Conservation (phyloP, 64 coral and sea anemone species). For the Catalaphyllia jardinei region DNA sequence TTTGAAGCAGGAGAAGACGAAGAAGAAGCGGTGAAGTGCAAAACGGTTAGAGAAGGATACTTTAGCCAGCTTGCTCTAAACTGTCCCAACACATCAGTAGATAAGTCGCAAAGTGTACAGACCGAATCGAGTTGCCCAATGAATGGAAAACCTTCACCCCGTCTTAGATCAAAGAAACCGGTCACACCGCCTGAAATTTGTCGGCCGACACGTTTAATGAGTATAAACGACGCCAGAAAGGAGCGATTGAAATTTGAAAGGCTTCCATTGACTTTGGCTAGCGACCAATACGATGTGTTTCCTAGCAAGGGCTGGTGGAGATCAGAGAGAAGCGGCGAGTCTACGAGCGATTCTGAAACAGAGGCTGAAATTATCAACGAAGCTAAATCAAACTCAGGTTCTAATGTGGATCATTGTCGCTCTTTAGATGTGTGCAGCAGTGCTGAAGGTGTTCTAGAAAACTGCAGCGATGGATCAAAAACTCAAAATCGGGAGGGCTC, state of each 20-base stretch:
- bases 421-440: background rate
- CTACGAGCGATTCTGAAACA: conserved; percentile 8
- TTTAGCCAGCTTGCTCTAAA: background rate
- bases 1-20: background rate
- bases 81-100: background rate
- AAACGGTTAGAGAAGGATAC: background rate
- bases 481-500: background rate
- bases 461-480: background rate
- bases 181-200: background rate
- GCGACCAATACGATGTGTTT: background rate
- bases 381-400: background rate
- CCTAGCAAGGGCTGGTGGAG: conserved; percentile 41
- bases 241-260: background rate
- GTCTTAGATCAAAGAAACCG: background rate
- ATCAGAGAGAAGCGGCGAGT: background rate
- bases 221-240: background rate
- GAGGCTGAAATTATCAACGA: background rate
- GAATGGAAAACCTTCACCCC: background rate
- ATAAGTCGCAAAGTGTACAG: background rate
- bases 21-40: background rate
- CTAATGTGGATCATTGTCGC: background rate
- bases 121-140: background rate
- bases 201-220: background rate
- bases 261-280: background rate
- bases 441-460: background rate